phyloP scores from a whole-genome alignment of 2,888 invertebrate genomes.

The Dascillus cervinus region DNA sequence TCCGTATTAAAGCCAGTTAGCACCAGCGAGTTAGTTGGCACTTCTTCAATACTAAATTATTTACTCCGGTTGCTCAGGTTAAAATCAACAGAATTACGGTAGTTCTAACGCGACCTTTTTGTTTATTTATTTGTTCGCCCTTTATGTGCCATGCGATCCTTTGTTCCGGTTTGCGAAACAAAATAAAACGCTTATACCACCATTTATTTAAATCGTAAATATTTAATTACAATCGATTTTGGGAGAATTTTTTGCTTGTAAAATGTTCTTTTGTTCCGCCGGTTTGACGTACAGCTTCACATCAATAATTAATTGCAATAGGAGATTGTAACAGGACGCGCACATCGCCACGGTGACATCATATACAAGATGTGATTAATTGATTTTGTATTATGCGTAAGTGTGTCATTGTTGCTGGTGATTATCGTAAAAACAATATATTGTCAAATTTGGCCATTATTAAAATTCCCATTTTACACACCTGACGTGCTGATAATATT shows the following conservation, averaged over 20 bases:
- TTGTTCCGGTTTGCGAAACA: too few species aligned
- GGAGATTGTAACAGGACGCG: conserved; percentile 24
- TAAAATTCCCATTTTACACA: too few species aligned
- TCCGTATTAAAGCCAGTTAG: conserved; percentile 26
- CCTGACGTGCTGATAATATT: too few species aligned
- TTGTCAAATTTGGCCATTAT: too few species aligned
- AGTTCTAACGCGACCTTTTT: too few species aligned
- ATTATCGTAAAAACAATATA: conserved; percentile 14
- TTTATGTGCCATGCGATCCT: too few species aligned
- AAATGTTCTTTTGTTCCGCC: conserved; percentile 12
- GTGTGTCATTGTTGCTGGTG: conserved; percentile 20
- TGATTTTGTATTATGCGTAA: conserved; percentile 26
- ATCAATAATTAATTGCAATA: conserved; percentile 31
- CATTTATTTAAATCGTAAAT: too few species aligned
- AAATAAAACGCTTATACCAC: too few species aligned
- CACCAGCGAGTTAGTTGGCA: conserved; percentile 21
- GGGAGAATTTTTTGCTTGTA: too few species aligned
- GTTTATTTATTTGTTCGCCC: too few species aligned
- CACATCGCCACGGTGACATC: conserved; percentile 24
- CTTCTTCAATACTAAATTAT: conserved; percentile 29
- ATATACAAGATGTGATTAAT: conserved; percentile 28
- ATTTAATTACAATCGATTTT: too few species aligned
- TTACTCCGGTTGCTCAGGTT: conserved; percentile 21
- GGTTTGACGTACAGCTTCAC: conserved; percentile 17
- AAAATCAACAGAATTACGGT: conserved; percentile 8